Evolutionary conservation across 1,140 invertebrate species (phyloP).

Genomic region (Argopecten irradians): DNA sequence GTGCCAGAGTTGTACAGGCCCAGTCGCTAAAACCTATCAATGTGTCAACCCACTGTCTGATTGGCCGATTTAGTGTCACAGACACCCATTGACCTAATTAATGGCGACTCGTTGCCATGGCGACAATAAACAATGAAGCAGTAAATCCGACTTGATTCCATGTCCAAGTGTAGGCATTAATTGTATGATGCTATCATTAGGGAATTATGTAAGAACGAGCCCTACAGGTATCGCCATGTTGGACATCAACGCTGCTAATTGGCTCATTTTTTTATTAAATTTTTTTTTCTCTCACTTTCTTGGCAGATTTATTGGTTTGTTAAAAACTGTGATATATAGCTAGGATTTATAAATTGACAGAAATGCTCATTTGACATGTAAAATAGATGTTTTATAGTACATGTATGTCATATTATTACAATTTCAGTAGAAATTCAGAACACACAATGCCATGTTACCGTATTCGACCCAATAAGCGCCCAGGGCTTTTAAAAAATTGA

Average conservation of each 20-base stretch:
- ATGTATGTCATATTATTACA: too few species aligned
- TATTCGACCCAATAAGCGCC: too few species aligned
- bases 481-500: too few species aligned
- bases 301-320: constrained; percentile 10
- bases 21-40: neutral
- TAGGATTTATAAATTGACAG: neutral
- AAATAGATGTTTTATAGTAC: too few species aligned
- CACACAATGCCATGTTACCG: too few species aligned
- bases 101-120: neutral
- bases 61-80: constrained; percentile 16
- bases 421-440: too few species aligned
- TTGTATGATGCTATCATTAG: neutral
- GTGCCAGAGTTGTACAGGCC: neutral
- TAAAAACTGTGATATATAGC: neutral
- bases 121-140: neutral
- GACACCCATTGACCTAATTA: constrained; percentile 3
- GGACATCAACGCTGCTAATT: neutral
- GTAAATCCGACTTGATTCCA: constrained; percentile 5
- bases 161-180: neutral
- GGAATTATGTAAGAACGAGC: neutral
- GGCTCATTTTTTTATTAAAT: neutral
- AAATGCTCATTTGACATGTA: neutral
- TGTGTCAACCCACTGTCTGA: constrained; percentile 14
- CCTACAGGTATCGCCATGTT: neutral
- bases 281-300: neutral